Evolutionary conservation across 2,888 invertebrate species (phyloP), one percentile per base, ranked within the genome.

Genomic region (Mesopsocus fuscifrons): DNA sequence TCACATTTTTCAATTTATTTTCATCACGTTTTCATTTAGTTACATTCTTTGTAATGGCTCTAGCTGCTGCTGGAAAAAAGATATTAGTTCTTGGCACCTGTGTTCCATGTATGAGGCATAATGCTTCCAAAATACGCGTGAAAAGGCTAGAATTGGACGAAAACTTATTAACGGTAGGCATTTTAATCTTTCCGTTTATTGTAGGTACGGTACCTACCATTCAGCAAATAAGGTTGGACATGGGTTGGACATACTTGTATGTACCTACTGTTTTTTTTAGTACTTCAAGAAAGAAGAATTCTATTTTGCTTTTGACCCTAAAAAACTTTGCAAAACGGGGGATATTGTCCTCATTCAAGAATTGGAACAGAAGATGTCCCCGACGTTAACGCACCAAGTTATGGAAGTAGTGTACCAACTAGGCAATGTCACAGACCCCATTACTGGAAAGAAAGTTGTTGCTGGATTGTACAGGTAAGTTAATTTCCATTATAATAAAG

Each of bases 371-470:
- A 80, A 76, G 58, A 53, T 83, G 48, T 81, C 84, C 0, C 73
- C 75, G 46, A 60, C 83, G 2, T 77, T 89, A 8, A 78, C 81
- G 5, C 87, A 88, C 55, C 69, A 74, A 63, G 74, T 89, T 1
- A 67, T 79, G 53, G 73, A 85, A 57, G 71, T 88, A 3, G 69
- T 89, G 13, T 83, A 81, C 59, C 79, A 78, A 2, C 63, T 78
- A 51, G 89, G 89, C 51, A 84, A 89, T 61, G 65, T 85, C 41
- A 80, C 75, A n/a, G 85, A 87, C 61, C 89, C 89, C 2, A 63
- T 89, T 18, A 79, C 81, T 34, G 81, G 80, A 13, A 83, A 82
- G 56, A 78, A 79, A 59, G 75, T 80, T 32, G 74, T 79, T 1
- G 75, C 68, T n/a, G 72, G 71, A 47, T 66, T 67, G 54, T 88